Evolutionary conservation across 2,113 vertebrate species (phyloP), one percentile per base, ranked within the genome.

Genomic region (Empidonax alnorum): DNA sequence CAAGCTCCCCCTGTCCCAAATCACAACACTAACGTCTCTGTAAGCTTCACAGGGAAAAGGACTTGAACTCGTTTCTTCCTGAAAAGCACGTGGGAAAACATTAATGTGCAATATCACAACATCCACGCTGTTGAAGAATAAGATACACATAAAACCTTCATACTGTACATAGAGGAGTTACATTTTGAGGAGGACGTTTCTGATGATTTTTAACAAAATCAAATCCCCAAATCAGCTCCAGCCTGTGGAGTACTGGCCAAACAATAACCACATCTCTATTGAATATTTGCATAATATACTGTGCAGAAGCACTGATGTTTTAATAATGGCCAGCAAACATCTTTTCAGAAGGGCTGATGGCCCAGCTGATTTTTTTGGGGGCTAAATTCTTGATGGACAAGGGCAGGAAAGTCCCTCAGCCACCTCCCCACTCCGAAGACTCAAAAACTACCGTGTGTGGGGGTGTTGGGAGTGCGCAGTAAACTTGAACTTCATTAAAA

Each of bases 311-410:
- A 81, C 11, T 14, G 7, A 14, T 10, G 28, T 20, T 69, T 53
- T 28, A 88, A 0, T 22, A n/a, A 31, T 1, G 2, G 23, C 7
- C 35, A 35, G 39, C 24, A 71, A 91, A 86, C 1, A n/a, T 2
- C 1, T 35, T 28, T 73, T 16, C 24, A 52, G 30, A 30, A 22
- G 3, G 7, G 52, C 22, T 1, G 0, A 31, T 2, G 10, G 46
- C 19, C 49, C 37, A n/a, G 31, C 25, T 49, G 8, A 20, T 79
- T 46, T 24, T 55, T 55, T 55, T 7, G 16, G 14, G 24, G 28
- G 31, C 20, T 58, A 23, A 65, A 81, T 46, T 50, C 39, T 31
- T 74, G 55, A 69, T 3, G 21, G 71, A 49, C 24, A n/a, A 41
- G 0, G 10, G 31, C 37, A 81, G 28, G 8, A 6, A 69, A 50